Evolutionary conservation across 2,888 invertebrate genomes (phyloP), one percentile per base, ranked within the genome.

Genomic region (Dolomedes plantarius): DNA sequence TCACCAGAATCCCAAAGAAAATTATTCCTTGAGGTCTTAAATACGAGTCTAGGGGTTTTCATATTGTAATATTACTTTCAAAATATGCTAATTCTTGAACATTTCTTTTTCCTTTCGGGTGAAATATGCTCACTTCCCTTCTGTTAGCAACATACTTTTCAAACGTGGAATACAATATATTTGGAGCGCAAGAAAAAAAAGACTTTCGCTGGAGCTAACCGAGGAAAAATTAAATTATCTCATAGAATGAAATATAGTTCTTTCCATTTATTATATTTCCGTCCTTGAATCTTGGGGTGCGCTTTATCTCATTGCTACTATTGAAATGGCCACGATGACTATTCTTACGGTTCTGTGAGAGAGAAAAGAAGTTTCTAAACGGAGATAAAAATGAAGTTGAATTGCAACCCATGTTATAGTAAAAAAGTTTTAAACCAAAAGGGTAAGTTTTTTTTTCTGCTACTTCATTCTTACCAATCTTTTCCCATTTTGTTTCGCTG

Each of bases 371-470:
- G 68, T n/a, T 82, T 31, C 62, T 29, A 75, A 75, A 73, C 67
- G 27, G 29, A 76, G 77, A 85, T 78, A 85, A 78, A n/a, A 78
- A 72, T 77, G 72, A 73, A 73, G 31, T 32, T 46, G 85, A 85
- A 77, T 36, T 36, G 65, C 39, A n/a, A n/a, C 27, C n/a, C 36
- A 36, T 67, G 56, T 85, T 68, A 73, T 67, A n/a, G n/a, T n/a
- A n/a, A n/a, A 62, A 67, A 62, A 85, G 83, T 85, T 77, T 85
- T 85, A 85, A 85, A 85, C 65, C 50, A 50, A 69, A 69, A 65
- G 72, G 7, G 27, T 31, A 27, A 7, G 36, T 65, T 13, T 50
- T 62, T n/a, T n/a, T n/a, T n/a, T n/a, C n/a, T n/a, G n/a, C n/a
- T 7, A 16, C 50, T 16, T 67, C 36, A 31, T 74, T 62, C 23